Base-by-base conservation (phyloP, 2,113 vertebrate genomes). In the Lophotis ruficrista region DNA sequence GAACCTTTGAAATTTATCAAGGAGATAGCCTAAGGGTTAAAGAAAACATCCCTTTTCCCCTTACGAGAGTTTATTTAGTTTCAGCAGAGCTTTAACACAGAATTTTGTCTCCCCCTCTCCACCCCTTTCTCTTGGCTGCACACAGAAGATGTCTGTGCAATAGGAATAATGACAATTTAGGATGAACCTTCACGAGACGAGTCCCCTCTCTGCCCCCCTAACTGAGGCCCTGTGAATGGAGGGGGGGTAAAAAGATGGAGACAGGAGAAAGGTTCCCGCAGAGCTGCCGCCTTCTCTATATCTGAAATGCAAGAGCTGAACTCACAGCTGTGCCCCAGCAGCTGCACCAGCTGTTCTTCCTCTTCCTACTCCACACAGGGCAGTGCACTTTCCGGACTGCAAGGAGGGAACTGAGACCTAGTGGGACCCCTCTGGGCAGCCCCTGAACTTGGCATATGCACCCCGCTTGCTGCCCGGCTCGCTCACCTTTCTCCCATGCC, bases 1-100 rank as follows among this genome's bases (percentile, higher is more conserved):
- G 5, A 93, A 92, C 75, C 75, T 95, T 81, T 81, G 78, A 95
- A 96, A 92, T 92, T 30, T 80, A 83, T 79, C 76, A 90, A 66
- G 92, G 18, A 95, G 65, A 73, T 18, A 80, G 87, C 81, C 89
- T 70, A 89, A 91, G 69, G 53, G 92, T 89, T 96, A 76, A 91
- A 62, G 70, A 56, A 84, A 94, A 79, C 66, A 37, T 13, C 17
- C 6, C 38, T 92, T 50, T 6, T 8, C 47, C 54, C 47, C 71
- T 86, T 28, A 16, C 0, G 3, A 83, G 66, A 53, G 41, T 86
- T 92, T 64, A 68, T 83, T 84, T 43, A 9, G 14, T 82, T 95
- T 31, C 87, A 69, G 70, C 38, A 79, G 62, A 65, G 71, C 50
- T 87, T 51, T 27, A 76, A 45, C 48, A 72, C 2, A 71, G 48